Base-by-base conservation (phyloP, 2,888 invertebrate species). In the Xestia xanthographa region DNA sequence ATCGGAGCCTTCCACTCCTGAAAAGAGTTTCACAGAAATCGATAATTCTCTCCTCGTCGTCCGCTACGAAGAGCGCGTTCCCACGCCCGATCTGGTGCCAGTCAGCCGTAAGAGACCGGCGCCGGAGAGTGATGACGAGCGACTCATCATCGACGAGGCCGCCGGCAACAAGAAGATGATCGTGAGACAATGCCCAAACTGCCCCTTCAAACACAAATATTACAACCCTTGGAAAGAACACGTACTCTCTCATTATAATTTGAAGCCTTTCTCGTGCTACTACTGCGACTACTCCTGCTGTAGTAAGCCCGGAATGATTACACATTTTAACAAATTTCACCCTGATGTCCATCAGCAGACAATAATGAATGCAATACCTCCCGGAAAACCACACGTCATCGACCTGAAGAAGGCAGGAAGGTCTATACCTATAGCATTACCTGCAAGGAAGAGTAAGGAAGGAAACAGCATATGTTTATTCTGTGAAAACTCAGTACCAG, bases 1-100 rank as follows among this genome's bases (percentile, higher is more conserved):
- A 29, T 63, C 73, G 17, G 75, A 77, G 8, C 60, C 69, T 14
- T 2, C 48, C 6, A 72, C 79, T 11, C 66, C 78, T 9, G 87
- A 86, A 41, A 83, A 71, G 29, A 62, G 5, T 43, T 56, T 65
- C 5, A 53, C 50, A n/a, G 87, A 86, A 48, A 73, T 68, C 0
- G 95, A 95, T 0, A 93, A 96, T 75, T 94, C 95, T 0, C 88
- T 96, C 0, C 92, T 96, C 0, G 93, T 94, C 0, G 94, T 94
- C 1, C 91, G 94, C 0, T 96, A 95, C 79, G 96, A 94, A 70
- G 92, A 95, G 79, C 87, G 86, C 8, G 91, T 94, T 0, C 87
- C 92, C 0, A 91, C 92, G 0, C 93, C 93, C 0, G 95, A 94
- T 22, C 87, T 84, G 0, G 38, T 58, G 29, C 71, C 77, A 1